Base-by-base conservation (phyloP, 2,888 invertebrate species). In the Meliscaeva auricollis region DNA sequence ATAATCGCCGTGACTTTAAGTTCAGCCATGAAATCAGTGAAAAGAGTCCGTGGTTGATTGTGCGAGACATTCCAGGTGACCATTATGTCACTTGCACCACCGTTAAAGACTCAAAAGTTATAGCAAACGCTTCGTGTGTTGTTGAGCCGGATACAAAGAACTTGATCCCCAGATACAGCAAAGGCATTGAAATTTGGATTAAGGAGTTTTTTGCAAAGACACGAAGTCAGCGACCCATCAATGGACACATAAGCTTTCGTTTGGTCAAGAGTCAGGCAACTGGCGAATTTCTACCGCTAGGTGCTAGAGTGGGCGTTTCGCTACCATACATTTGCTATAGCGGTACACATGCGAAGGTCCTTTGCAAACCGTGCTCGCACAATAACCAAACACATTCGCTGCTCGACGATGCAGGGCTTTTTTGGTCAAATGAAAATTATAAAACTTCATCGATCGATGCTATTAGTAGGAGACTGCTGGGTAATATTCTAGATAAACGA, bases 31-130 rank as follows among this genome's bases (percentile, higher is more conserved):
- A 96, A 90, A 95, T 97, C 79, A 96, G 94, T 91, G 94, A 95
- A 58, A 94, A 94, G 66, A 94, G 94, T 88, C 96, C 96, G 0
- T 97, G 97, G 97, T 94, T 97, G 35, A 94, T 96, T 20, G 94
- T 97, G 8, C 94, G 95, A 72, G 96, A 97, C 89, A 94, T 96
- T 4, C 95, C 95, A 73, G 96, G 96, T 15, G 95, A 96, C 88
- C 96, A 95, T 88, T 95, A 95, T 89, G 93, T 97, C 69, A 97
- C 97, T 20, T 97, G 97, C 89, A 97, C 97, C 1, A 97, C 97
- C 0, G 93, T 97, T 52, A 96, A 96, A 90, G 95, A 96, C 78
- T 96, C 96, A 1, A 94, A 94, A 60, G 95, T 97, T 1, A 95
- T 96, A 46, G 96, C 96, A 70, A 97, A 97, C 89, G 96, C 97